Conservation (phyloP, 2,797 vertebrate genomes). For the Sebastes trivittatus region DNA sequence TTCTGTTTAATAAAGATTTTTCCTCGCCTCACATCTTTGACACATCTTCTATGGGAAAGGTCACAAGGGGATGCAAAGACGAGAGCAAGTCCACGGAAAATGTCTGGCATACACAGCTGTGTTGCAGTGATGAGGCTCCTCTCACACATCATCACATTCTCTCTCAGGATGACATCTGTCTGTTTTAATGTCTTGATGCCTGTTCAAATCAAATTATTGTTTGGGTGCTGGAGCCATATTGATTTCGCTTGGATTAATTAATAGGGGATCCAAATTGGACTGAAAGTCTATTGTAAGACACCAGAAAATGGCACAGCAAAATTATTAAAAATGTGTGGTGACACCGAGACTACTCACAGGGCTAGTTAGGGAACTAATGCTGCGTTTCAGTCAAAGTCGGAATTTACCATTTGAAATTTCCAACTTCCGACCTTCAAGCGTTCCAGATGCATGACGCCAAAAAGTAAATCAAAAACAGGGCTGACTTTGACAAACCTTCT, state of each 20-base stretch:
- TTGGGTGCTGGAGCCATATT: not conserved
- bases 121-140: not conserved
- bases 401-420: not conserved
- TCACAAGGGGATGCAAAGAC: not conserved
- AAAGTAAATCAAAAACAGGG: not conserved
- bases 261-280: not conserved
- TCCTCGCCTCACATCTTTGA: not conserved
- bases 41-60: constrained; percentile 9
- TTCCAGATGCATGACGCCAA: not conserved
- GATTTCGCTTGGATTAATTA: not conserved
- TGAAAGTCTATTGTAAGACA: not conserved
- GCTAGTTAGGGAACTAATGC: not conserved
- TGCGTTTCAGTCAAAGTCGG: no score
- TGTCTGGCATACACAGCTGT: not conserved
- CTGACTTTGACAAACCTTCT: not conserved
- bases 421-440: not conserved
- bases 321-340: not conserved
- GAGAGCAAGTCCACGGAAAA: not conserved
- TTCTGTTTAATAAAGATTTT: constrained; percentile 8
- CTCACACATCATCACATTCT: not conserved
- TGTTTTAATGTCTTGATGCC: not conserved
- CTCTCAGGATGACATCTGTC: not conserved
- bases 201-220: not conserved
- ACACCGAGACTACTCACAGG: not conserved
- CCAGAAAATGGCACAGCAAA: not conserved